Evolutionary conservation across 1,140 invertebrate species (phyloP).

Genomic region (Hirudo medicinalis): DNA sequence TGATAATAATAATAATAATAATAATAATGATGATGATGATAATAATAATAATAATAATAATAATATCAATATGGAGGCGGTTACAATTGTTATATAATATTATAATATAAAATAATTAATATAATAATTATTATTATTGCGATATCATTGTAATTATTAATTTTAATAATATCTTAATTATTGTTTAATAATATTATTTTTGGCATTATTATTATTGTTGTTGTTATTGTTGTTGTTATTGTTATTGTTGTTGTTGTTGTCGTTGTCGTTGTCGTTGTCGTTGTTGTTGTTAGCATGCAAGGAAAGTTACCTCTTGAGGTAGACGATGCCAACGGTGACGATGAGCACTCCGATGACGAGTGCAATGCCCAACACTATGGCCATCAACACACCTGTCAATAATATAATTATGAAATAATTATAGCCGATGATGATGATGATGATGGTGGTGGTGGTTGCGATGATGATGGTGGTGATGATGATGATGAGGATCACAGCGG

Average conservation of each 20-base stretch:
- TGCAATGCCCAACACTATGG: conserved; percentile 22
- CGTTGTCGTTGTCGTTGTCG: neutral
- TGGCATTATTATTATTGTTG: neutral
- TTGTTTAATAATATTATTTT: neutral
- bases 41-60: neutral
- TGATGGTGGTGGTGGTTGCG: no score
- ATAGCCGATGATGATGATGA: no score
- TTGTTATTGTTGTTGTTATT: neutral
- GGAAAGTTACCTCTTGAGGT: conserved; percentile 17
- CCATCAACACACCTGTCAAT: conserved; percentile 21
- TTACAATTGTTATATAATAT: neutral
- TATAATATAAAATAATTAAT: conserved; percentile 4
- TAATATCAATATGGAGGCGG: no score
- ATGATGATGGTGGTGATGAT: no score
- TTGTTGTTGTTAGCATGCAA: neutral
- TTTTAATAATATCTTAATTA: neutral
- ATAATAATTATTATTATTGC: no score
- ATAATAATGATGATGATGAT: no score
- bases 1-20: no score
- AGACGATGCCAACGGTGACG: conserved; percentile 21
- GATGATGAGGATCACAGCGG: no score
- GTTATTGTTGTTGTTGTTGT: neutral
- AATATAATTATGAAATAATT: neutral
- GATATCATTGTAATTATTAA: no score
- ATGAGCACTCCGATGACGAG: conserved; percentile 23